Conservation (phyloP, 2,113 vertebrate species). For the Nettapus auritus region DNA sequence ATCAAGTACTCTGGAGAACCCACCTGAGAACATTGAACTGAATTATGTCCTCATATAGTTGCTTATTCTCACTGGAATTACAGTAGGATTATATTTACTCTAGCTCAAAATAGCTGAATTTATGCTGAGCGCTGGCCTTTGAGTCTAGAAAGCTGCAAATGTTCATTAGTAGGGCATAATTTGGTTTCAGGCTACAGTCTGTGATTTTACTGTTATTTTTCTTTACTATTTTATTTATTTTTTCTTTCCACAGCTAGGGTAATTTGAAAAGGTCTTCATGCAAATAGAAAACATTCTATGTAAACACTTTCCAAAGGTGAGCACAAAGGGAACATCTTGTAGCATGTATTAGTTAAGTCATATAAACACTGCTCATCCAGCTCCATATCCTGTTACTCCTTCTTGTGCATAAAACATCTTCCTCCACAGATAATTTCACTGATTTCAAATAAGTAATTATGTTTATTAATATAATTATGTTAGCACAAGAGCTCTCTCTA, state of each 20-base stretch:
- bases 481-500: slow-evolving; percentile 75
- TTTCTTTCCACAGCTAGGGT: background rate
- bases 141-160: background rate
- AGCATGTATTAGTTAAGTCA: background rate
- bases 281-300: background rate
- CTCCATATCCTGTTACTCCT: background rate
- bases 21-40: background rate
- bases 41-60: background rate
- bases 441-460: slow-evolving; percentile 69
- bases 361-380: background rate
- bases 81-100: background rate
- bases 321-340: background rate
- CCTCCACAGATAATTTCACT: background rate
- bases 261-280: background rate
- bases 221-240: no score
- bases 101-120: background rate
- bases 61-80: slow-evolving; percentile 32
- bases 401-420: background rate
- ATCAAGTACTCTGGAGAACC: background rate
- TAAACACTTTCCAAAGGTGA: background rate
- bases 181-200: background rate
- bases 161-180: background rate
- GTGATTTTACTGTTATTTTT: background rate
- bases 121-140: background rate
- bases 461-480: slow-evolving; percentile 74